These are phyloP conservation scores for Atrina japonica DNA, from an alignment of 2,888 invertebrate species.

Conservation along the genomic window DNA sequence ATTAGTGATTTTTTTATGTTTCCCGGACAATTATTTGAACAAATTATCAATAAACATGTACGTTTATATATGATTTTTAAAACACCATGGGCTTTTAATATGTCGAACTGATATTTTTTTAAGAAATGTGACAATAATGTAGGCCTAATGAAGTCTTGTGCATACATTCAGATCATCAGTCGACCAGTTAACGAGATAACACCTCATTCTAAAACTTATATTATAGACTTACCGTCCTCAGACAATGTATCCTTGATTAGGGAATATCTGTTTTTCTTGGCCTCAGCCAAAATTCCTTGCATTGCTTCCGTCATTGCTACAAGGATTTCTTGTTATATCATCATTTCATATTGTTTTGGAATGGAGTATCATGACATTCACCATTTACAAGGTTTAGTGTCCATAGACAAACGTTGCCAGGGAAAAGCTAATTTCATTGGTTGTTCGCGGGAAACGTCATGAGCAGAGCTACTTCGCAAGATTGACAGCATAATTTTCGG, in stretches of 20 bases:
- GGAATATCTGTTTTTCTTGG: constrained; percentile 76
- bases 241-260: constrained; percentile 70
- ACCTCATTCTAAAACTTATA: too few species aligned
- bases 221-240: constrained; percentile 77
- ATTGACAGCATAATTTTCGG: background rate
- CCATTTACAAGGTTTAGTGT: constrained; percentile 17
- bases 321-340: background rate
- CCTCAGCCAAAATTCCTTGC: constrained; percentile 75
- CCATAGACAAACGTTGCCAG: constrained; percentile 67
- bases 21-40: too few species aligned
- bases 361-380: constrained; percentile 5
- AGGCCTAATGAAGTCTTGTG: too few species aligned
- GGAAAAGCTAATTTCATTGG: constrained; percentile 60
- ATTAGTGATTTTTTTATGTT: too few species aligned
- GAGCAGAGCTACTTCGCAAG: constrained; percentile 7
- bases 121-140: too few species aligned
- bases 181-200: too few species aligned
- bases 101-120: too few species aligned
- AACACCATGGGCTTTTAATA: too few species aligned
- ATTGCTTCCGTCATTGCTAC: constrained; percentile 73
- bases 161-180: too few species aligned
- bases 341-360: background rate
- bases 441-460: constrained; percentile 35
- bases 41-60: too few species aligned
- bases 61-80: too few species aligned